phyloP scores from a whole-genome alignment of 2,797 vertebrate genomes.

The Chaunax sp. region DNA sequence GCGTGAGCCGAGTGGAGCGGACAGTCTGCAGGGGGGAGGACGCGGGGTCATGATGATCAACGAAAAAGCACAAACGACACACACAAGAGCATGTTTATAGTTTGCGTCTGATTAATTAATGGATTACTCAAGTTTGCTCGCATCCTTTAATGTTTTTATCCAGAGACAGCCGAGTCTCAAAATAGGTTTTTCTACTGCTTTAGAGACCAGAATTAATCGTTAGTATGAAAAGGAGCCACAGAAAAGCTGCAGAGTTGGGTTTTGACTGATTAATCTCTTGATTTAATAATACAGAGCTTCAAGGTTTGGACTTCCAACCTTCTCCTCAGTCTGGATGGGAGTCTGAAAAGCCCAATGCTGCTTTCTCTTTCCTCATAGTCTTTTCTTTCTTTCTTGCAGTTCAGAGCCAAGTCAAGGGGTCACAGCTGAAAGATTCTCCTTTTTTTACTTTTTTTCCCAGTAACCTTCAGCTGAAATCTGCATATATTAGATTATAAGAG shows the following conservation, averaged over 20 bases:
- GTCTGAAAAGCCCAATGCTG: slow-evolving; percentile 9
- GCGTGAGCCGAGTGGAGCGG: slow-evolving; percentile 56
- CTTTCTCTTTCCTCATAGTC: not conserved
- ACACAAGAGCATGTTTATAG: not conserved
- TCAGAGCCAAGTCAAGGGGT: slow-evolving; percentile 4
- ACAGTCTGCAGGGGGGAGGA: slow-evolving; percentile 27
- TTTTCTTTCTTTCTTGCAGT: not conserved
- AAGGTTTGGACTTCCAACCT: not conserved
- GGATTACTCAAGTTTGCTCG: slow-evolving; percentile 29
- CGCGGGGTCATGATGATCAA: not conserved
- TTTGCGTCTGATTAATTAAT: slow-evolving; percentile 2
- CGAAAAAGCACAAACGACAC: not conserved
- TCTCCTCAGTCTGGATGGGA: slow-evolving; percentile 15
- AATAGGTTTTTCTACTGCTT: slow-evolving; percentile 30
- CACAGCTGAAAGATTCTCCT: slow-evolving; percentile 8
- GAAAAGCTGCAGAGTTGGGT: slow-evolving; percentile 19
- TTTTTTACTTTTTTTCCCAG: slow-evolving; percentile 8
- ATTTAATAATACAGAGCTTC: not conserved
- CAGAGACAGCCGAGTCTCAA: slow-evolving; percentile 32
- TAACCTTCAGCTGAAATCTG: not conserved
- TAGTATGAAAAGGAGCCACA: slow-evolving; percentile 42
- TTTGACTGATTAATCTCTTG: slow-evolving; percentile 8
- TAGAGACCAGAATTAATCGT: slow-evolving; percentile 34
- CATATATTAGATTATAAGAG: not conserved
- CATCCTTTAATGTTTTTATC: slow-evolving; percentile 62